Base-by-base conservation (phyloP, 2,797 vertebrate genomes). In the Leptodactylus fallax region DNA sequence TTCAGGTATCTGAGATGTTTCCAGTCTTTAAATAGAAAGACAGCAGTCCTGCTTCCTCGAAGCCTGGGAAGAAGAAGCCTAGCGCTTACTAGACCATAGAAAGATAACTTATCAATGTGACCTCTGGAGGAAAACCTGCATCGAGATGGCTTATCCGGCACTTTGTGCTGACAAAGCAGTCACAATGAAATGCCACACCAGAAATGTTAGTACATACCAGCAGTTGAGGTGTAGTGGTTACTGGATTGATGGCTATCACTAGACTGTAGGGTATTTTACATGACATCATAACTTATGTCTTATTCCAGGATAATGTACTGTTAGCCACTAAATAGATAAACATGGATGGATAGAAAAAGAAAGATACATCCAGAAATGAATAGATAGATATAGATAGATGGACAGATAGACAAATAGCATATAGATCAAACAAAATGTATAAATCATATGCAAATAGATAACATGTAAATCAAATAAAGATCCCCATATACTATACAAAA, bases 121-220 rank as follows among this genome's bases (percentile, higher is more conserved):
- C 36, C 67, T 69, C 71, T 74, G 45, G 8, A 74, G 36, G 71
- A 21, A 74, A 74, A 21, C 27, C 69, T 74, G 67, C 67, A 17
- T 27, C 7, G 27, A 17, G 27, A 45, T 45, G 36, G 45, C 19
- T 47, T 14, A 74, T 74, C 71, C 45, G 45, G 7, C 10, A 11
- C 47, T 45, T 74, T 47, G 17, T 49, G 11, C 71, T 74, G 71
- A 74, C 71, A 74, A 74, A 74, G 71, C 71, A 74, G 45, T 74
- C 45, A 11, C 25, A 47, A 10, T 72, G 69, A 72, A 72, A 72
- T 19, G 9, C 8, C 25, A 72, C 36, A 74, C 71, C 71, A 16
- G 71, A 74, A 47, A 74, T 21, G 9, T 74, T 74, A 74, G 6
- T 74, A 72, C 69, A 72, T 72, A 47, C 36, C 14, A 47, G 25